phyloP scores from a whole-genome alignment of 2,113 vertebrate species.

The Platichthys stellatus region DNA sequence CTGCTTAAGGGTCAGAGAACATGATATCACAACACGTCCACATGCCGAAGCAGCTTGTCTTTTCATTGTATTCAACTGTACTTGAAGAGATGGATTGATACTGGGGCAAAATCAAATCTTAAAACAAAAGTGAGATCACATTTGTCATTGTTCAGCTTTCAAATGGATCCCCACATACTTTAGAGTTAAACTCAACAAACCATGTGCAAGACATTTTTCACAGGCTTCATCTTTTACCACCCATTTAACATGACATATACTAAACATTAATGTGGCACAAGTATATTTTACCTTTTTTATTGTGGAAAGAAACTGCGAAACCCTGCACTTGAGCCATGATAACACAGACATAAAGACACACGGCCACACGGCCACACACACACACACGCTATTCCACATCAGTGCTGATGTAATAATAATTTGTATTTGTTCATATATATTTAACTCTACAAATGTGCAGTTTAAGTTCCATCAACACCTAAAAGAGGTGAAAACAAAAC shows the following conservation, averaged over 20 bases:
- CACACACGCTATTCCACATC: not conserved
- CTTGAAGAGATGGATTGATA: not conserved
- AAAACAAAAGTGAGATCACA: too few relatives aligned
- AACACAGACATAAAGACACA: too few relatives aligned
- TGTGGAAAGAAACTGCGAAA: conserved; percentile 19
- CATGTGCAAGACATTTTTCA: not conserved
- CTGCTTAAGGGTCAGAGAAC: not conserved
- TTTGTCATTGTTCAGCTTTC: too few relatives aligned
- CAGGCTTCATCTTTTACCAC: not conserved
- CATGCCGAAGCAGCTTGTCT: too few relatives aligned
- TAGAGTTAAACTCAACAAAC: too few relatives aligned
- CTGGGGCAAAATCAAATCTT: too few relatives aligned
- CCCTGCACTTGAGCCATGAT: conserved; percentile 42
- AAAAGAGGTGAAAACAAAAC: not conserved
- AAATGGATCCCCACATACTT: too few relatives aligned
- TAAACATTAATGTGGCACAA: not conserved
- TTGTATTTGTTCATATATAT: not conserved
- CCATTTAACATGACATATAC: too few relatives aligned
- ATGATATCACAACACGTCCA: too few relatives aligned
- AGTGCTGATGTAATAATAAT: not conserved
- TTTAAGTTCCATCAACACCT: not conserved
- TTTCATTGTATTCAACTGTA: not conserved
- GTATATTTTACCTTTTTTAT: not conserved
- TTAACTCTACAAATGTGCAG: not conserved
- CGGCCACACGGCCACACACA: too few relatives aligned